Conservation (phyloP, 2,797 vertebrate genomes). For the Babyrousa celebensis region DNA sequence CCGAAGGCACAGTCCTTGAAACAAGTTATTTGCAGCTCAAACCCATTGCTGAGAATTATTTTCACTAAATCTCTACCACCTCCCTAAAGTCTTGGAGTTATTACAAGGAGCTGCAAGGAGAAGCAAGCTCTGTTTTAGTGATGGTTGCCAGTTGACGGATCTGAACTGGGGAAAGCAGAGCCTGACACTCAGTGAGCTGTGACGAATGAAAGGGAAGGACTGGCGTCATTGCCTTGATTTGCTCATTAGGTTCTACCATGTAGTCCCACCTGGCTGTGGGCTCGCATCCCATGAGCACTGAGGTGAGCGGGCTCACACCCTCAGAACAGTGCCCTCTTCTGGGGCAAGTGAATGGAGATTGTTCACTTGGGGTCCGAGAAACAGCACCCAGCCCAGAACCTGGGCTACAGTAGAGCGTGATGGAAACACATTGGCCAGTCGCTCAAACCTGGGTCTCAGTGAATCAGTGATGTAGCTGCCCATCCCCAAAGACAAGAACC, state of each 20-base stretch:
- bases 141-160: constrained; percentile 75
- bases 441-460: background rate
- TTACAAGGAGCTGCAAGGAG: constrained; percentile 77
- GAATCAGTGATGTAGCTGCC: constrained; percentile 74
- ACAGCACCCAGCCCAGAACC: background rate
- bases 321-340: background rate
- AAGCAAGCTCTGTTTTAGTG: constrained; percentile 68
- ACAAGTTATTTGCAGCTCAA: constrained; percentile 65
- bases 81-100: constrained; percentile 44
- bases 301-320: background rate
- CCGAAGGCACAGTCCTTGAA: constrained; percentile 55
- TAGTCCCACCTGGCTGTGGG: background rate
- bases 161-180: constrained; percentile 76
- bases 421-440: background rate
- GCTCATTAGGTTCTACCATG: background rate
- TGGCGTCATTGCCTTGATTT: background rate
- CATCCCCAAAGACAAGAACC: constrained; percentile 85
- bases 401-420: background rate
- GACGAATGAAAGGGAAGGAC: constrained; percentile 70
- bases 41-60: constrained; percentile 84
- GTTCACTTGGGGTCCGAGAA: background rate
- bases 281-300: background rate
- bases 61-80: constrained; percentile 66
- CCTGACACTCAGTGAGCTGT: constrained; percentile 77
- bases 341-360: background rate